Conservation (phyloP, 2,113 vertebrate genomes). For the Gopherus evgoodei region DNA sequence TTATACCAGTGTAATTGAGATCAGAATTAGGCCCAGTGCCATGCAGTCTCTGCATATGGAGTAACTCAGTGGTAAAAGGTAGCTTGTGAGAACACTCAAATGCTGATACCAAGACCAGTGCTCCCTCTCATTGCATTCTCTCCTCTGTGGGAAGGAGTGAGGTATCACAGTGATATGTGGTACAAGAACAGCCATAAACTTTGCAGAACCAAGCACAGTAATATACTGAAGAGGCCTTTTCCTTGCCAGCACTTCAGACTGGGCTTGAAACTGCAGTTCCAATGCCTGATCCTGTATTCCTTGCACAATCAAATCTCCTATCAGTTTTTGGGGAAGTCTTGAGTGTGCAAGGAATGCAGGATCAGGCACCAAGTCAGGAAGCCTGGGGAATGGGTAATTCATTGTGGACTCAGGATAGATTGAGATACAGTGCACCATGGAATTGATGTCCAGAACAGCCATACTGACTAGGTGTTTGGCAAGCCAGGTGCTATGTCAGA, state of each 20-base stretch:
- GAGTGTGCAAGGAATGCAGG: background rate
- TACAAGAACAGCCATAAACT: background rate
- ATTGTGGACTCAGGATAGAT: background rate
- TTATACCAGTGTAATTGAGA: conserved; percentile 9
- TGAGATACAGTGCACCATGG: background rate
- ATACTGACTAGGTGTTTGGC: rapidly evolving
- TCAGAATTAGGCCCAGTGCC: conserved; percentile 15
- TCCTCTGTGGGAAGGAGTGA: background rate
- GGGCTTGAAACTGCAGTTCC: background rate
- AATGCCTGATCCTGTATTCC: background rate
- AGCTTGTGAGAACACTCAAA: background rate
- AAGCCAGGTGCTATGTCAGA: background rate
- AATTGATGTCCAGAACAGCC: background rate
- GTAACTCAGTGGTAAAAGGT: background rate
- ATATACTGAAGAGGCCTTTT: background rate
- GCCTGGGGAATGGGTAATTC: background rate
- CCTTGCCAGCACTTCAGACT: background rate
- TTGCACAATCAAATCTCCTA: background rate
- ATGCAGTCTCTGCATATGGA: background rate
- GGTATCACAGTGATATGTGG: background rate
- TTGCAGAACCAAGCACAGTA: background rate
- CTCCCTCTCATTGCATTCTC: background rate
- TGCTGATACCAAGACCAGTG: background rate
- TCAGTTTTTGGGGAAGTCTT: background rate
- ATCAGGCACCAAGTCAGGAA: background rate